Evolutionary conservation across 1,140 invertebrate species (phyloP), one percentile per base, ranked within the genome.

Genomic region (Leptinotarsa undecemlineata): DNA sequence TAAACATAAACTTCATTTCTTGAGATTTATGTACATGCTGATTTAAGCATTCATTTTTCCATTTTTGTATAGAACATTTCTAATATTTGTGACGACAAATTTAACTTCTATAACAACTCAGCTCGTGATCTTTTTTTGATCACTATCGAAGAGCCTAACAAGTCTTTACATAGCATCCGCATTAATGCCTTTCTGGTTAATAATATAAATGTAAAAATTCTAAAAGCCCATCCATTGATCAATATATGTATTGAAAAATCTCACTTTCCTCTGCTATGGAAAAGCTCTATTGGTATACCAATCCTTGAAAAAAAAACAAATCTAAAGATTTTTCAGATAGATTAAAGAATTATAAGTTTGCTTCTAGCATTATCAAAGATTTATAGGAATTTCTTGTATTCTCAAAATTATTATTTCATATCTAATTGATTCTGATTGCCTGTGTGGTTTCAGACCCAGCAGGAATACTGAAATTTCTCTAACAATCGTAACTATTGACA

Each of bases 321-420:
- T 63, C 75, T 60, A 48, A 20, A 14, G 23, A 72, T 23, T 60
- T 74, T 47, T 76, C 74, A 33, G 70, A 80, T 62, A 33, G 70
- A 80, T 62, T 23, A 75, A 3, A 62, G 74, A 51, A 68, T 74
- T 4, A 80, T 78, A n/a, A 78, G 74, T 57, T 66, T 80, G 23
- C 64, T 80, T 3, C 77, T 75, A n/a, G 14, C 68, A 20, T 26
- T 78, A 17, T 80, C 74, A 8, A 80, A 80, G 63, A 60, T 76
- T 14, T 26, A 78, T 4, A 75, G 77, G 72, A 76, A 63, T 60
- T 62, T 76, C 13, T 62, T 78, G 4, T 63, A 42, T 23, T 14
- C 26, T 5, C 78, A 78, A 60, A 47, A 78, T 6, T 64, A 26
- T 20, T 74, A 69, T 62, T 21, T 78, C 17, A 60, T 68, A 19